Base-by-base conservation (phyloP, 2,113 vertebrate genomes). In the Lanius collurio region DNA sequence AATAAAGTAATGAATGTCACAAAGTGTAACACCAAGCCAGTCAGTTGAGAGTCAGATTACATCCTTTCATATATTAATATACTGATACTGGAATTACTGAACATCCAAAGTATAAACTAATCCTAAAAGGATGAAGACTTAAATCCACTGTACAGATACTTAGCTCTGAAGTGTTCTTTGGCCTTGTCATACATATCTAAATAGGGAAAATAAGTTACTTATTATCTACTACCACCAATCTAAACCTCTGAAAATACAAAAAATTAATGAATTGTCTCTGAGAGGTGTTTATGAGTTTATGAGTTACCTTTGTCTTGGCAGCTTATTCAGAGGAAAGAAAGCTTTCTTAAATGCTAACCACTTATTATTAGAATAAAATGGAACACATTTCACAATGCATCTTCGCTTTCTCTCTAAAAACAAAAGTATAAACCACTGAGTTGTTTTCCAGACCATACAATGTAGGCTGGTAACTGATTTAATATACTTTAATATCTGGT, bases 341-440 rank as follows among this genome's bases (percentile, higher is more conserved):
- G 17, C 15, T 68, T 85, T 87, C 33, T 42, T 83, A 73, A 92
- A 74, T 0, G 0, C 27, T 86, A 60, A 30, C 12, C 0, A 0
- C 8, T 73, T 53, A 33, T 27, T 88, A 76, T 50, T 82, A 68
- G 26, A 49, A 71, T 59, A 82, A 91, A 91, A 68, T 10, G 12
- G 24, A 91, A 49, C 15, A 14, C 15, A 44, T 68, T 73, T 90
- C 30, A 73, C 26, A 79, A 76, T 10, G 10, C 7, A 37, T 86
- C 77, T 28, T 86, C 11, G 7, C 8, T 83, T 83, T 73, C 24
- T 64, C 13, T 42, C 2, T 31, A 49, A 67, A 92, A 89, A 39
- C 17, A 65, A 59, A 69, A 63, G 46, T 33, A 37, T 27, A 67
- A 86, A 94, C 37, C 19, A 41, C 13, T 41, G 46, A 76, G 8